These are phyloP conservation scores for Apis florea DNA, from an alignment of 1,140 invertebrate species.

Conservation along the genomic window DNA sequence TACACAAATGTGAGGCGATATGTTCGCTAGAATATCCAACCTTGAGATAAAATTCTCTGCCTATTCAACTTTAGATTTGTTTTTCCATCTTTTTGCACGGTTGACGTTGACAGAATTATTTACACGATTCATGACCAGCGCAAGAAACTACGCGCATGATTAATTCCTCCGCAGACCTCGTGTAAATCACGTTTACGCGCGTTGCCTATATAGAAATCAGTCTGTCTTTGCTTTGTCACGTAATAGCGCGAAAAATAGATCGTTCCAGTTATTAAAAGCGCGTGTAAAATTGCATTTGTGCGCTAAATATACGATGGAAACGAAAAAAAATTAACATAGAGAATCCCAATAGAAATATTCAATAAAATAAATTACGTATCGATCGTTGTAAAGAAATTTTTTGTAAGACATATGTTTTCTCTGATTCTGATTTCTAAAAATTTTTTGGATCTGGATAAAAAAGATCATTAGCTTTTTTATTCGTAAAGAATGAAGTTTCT, in stretches of 20 bases:
- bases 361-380: background rate
- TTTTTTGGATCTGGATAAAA: too few species aligned
- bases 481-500: too few species aligned
- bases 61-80: background rate
- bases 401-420: conserved; percentile 15
- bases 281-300: conserved; percentile 12
- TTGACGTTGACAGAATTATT: background rate
- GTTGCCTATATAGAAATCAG: conserved; percentile 29
- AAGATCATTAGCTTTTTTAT: too few species aligned
- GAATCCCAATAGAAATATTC: background rate
- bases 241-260: conserved; percentile 51
- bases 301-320: conserved; percentile 22
- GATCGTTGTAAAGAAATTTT: background rate
- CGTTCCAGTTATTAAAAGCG: conserved; percentile 52
- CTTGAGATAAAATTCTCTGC: background rate
- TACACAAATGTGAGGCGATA: too few species aligned
- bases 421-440: too few species aligned
- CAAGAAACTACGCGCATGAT: conserved; percentile 4
- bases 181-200: conserved; percentile 37
- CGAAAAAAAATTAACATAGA: background rate
- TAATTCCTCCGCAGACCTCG: conserved; percentile 38
- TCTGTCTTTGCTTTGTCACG: conserved; percentile 36
- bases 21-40: background rate
- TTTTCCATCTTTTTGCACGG: background rate
- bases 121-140: conserved; percentile 14